phyloP scores from a whole-genome alignment of 2,888 invertebrate genomes.

The Trimorus sp. region DNA sequence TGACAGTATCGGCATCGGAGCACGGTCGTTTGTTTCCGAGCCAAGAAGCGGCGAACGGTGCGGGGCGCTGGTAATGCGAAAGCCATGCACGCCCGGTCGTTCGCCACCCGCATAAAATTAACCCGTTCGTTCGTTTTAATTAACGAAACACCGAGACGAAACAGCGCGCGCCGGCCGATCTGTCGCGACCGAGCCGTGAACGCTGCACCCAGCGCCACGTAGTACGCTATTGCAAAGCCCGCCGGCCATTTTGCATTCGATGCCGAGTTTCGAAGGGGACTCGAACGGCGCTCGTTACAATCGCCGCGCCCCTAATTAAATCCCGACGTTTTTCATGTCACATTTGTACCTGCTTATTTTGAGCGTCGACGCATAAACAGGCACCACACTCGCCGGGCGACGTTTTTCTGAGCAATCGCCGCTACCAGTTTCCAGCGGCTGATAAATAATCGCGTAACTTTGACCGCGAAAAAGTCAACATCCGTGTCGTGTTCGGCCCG shows the following conservation, averaged over 20 bases:
- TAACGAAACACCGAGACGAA: conserved; percentile 79
- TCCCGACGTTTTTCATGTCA: conserved; percentile 63
- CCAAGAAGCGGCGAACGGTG: conserved; percentile 63
- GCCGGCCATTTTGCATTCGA: conserved; percentile 66
- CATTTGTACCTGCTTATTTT: conserved; percentile 63
- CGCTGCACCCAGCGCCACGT: conserved; percentile 49
- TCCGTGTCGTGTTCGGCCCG: too few species aligned
- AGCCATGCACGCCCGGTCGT: conserved; percentile 78
- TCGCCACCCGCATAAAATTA: conserved; percentile 80
- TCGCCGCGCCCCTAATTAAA: conserved; percentile 64
- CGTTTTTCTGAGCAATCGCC: conserved; percentile 29
- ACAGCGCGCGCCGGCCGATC: conserved; percentile 72
- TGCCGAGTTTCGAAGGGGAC: conserved; percentile 59
- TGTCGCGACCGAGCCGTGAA: conserved; percentile 65
- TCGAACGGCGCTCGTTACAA: conserved; percentile 61
- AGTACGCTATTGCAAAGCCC: conserved; percentile 64
- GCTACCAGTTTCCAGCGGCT: background rate
- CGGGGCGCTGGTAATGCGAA: conserved; percentile 77
- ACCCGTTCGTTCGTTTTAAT: conserved; percentile 80
- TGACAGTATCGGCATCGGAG: conserved; percentile 47
- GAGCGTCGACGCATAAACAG: conserved; percentile 54
- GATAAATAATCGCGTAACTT: too few species aligned
- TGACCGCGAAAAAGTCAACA: too few species aligned
- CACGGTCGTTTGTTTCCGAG: conserved; percentile 52
- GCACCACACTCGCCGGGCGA: conserved; percentile 22